phyloP scores from a whole-genome alignment of 2,888 invertebrate species.

The Hirtodrosophila alboralis region DNA sequence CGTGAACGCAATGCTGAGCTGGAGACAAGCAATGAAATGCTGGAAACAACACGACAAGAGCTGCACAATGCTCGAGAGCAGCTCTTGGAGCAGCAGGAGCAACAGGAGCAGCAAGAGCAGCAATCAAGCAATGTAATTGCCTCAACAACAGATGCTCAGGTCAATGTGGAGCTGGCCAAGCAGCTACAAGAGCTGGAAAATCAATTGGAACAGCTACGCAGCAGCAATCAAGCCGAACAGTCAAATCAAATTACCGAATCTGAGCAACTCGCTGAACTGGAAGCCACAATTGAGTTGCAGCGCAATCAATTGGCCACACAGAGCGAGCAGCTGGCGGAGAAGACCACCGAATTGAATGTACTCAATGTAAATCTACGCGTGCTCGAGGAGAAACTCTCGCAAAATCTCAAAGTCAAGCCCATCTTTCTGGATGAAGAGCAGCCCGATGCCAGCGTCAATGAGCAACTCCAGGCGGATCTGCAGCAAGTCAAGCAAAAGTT shows the following conservation, averaged over 20 bases:
- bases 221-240: constrained; percentile 23
- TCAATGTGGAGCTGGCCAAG: constrained; percentile 79
- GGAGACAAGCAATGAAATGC: constrained; percentile 89
- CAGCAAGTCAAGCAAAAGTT: constrained; percentile 88
- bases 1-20: constrained; percentile 87
- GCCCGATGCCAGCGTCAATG: constrained; percentile 29
- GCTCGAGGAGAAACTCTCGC: constrained; percentile 82
- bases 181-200: constrained; percentile 74
- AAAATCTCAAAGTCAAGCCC: constrained; percentile 74
- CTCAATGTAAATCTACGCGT: constrained; percentile 84
- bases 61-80: constrained; percentile 84
- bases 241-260: constrained; percentile 68
- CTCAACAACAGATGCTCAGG: constrained; percentile 58
- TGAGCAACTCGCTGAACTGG: constrained; percentile 82
- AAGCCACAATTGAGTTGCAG: constrained; percentile 85
- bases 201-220: constrained; percentile 41
- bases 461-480: constrained; percentile 79
- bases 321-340: constrained; percentile 85
- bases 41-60: constrained; percentile 70
- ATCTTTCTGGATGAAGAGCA: constrained; percentile 79
- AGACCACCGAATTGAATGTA: constrained; percentile 85
- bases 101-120: too few relatives aligned
- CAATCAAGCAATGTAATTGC: constrained; percentile 1
- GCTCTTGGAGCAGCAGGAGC: constrained; percentile 47
- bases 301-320: constrained; percentile 86